Base-by-base conservation (phyloP, 2,888 invertebrate species). In the Pterostichus madidus region DNA sequence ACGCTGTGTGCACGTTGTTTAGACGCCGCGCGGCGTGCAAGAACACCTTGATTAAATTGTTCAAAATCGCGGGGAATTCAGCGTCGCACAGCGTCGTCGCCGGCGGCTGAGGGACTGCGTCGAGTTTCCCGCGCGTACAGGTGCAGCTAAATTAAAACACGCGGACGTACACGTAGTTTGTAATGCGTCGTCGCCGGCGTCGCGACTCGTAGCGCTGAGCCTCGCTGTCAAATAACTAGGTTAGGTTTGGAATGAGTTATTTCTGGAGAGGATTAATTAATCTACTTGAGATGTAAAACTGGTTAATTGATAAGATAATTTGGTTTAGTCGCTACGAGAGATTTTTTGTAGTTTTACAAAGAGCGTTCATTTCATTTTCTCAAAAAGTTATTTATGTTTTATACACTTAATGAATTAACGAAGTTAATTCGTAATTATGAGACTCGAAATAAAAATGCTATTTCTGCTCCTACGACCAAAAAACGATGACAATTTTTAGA, bases 71-170 rank as follows among this genome's bases (percentile, higher is more conserved):
- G 73, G 2, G 46, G 44, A 46, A 73, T 46, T 46, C 73, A 7
- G 75, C 75, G 52, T 35, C 39, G 46, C 44, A n/a, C 15, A 39
- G 44, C 44, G 71, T 49, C 71, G 44, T 46, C 32, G 49, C 73
- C 73, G 75, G 32, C 52, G 75, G 32, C 32, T n/a, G 75, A 32
- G 52, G 31, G 46, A 73, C 73, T 44, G 46, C 73, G 46, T 6
- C 44, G 39, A 24, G 68, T n/a, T 13, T 68, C 39, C 68, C n/a
- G 71, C 49, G 24, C 52, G 49, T 7, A 32, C 49, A 49, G 52
- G 49, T 52, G 32, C 52, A 52, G 56, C 77, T 77, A 77, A 77
- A 77, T 77, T 77, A 77, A 77, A 77, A 77, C 56, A 56, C 35
- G 77, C 56, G 56, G 56, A 17, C 32, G 75, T 52, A 52, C 52